phyloP scores from a whole-genome alignment of 1,140 invertebrate genomes.

The Drosophila mayri region DNA sequence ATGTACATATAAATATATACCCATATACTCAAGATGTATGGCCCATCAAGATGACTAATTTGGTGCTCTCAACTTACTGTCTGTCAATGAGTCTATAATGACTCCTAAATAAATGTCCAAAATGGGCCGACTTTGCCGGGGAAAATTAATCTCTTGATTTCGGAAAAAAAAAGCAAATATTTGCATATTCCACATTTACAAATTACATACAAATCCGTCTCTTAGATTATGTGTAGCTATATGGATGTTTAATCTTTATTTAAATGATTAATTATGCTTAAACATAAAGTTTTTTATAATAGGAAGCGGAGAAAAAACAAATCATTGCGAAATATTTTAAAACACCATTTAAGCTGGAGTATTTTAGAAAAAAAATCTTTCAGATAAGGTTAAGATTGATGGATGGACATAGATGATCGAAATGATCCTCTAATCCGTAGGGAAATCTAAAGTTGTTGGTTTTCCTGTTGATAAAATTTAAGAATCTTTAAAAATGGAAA shows the following conservation, averaged over 20 bases:
- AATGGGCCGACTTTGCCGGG: not conserved
- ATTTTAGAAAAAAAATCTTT: not conserved
- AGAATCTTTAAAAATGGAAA: not conserved
- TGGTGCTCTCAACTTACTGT: slow-evolving; percentile 40
- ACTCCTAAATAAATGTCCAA: slow-evolving; percentile 20
- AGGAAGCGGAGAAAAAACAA: not conserved
- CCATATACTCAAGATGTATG: slow-evolving; percentile 22
- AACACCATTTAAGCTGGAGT: not conserved
- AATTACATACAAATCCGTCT: not conserved
- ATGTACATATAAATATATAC: slow-evolving; percentile 6
- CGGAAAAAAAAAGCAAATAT: not conserved
- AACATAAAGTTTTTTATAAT: not conserved
- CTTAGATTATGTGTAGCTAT: no score
- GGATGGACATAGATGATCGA: no score
- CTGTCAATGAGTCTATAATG: slow-evolving; percentile 55
- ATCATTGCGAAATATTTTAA: not conserved
- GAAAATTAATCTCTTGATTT: slow-evolving; percentile 1
- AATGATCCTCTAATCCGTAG: no score
- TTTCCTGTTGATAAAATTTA: not conserved
- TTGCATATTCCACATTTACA: not conserved
- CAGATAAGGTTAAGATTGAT: no score
- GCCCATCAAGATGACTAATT: slow-evolving; percentile 56
- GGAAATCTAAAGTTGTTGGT: not conserved
- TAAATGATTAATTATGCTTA: not conserved
- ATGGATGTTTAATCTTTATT: not conserved